Conservation (phyloP, 1,140 invertebrate genomes). For the Rhyzopertha dominica region DNA sequence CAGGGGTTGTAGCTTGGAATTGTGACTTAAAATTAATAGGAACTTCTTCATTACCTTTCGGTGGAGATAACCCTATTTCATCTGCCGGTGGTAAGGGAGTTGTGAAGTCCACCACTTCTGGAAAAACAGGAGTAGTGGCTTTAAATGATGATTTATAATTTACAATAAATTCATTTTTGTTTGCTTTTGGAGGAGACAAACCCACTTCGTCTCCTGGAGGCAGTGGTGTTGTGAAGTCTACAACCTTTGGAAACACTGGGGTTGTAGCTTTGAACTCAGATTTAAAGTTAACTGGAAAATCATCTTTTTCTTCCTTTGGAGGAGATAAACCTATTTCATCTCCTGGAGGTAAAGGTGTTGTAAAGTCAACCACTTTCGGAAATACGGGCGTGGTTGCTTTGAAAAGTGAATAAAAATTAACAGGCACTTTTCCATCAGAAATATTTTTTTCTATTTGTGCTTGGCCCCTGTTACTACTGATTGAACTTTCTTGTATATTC, state of each 20-base stretch:
- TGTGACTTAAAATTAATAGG: constrained; percentile 10
- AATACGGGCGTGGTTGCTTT: constrained; percentile 41
- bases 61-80: constrained; percentile 8
- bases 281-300: constrained; percentile 18
- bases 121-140: constrained; percentile 22
- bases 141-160: constrained; percentile 18
- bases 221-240: constrained; percentile 1
- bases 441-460: too few relatives aligned
- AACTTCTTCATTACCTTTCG: neutral
- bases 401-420: constrained; percentile 33
- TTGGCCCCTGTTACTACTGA: too few relatives aligned
- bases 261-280: constrained; percentile 22
- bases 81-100: constrained; percentile 9
- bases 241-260: constrained; percentile 20
- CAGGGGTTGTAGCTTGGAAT: constrained; percentile 12
- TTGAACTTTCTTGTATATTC: too few relatives aligned
- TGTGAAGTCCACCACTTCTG: constrained; percentile 11
- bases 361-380: constrained; percentile 26
- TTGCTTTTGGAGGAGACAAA: neutral
- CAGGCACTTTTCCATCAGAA: constrained; percentile 2
- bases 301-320: neutral
- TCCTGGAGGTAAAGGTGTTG: constrained; percentile 12
- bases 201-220: neutral
- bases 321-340: constrained; percentile 10
- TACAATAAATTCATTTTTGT: neutral